Evolutionary conservation across 1,140 invertebrate genomes (phyloP).

Genomic region (Eubasilissa regina): DNA sequence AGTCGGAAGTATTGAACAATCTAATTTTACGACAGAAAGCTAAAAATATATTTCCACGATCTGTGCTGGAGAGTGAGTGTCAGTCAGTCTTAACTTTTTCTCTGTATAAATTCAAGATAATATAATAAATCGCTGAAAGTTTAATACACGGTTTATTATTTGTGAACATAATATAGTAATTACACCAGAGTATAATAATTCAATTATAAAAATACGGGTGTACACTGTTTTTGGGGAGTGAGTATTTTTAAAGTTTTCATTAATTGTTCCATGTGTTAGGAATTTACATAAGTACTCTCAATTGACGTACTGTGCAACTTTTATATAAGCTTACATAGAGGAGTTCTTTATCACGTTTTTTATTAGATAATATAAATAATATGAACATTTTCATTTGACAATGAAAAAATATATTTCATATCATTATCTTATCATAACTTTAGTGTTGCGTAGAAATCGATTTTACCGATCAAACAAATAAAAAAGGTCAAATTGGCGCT

Average conservation of each 20-base stretch:
- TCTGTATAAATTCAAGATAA: slow-evolving; percentile 6
- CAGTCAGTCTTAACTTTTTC: slow-evolving; percentile 10
- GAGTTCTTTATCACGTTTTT: no score
- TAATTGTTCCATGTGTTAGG: not conserved
- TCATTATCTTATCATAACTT: slow-evolving; percentile 1
- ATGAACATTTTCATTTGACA: no score
- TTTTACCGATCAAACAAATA: slow-evolving; percentile 44
- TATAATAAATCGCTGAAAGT: not conserved
- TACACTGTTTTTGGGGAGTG: not conserved
- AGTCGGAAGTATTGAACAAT: slow-evolving; percentile 47
- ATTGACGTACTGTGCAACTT: not conserved
- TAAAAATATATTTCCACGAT: slow-evolving; percentile 52
- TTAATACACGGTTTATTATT: not conserved
- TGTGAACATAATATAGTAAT: not conserved
- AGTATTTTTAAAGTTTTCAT: slow-evolving; percentile 16
- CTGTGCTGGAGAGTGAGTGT: slow-evolving; percentile 26
- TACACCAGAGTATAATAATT: not conserved
- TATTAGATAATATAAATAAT: no score
- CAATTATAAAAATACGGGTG: not conserved
- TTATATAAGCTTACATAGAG: not conserved
- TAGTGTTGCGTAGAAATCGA: slow-evolving; percentile 35
- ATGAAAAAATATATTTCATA: no score
- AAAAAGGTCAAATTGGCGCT: slow-evolving; percentile 39
- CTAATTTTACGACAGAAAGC: slow-evolving; percentile 56
- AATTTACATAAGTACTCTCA: not conserved